These are phyloP conservation scores for Drosophila tani DNA, from an alignment of 1,140 invertebrate species.

Conservation along the genomic window DNA sequence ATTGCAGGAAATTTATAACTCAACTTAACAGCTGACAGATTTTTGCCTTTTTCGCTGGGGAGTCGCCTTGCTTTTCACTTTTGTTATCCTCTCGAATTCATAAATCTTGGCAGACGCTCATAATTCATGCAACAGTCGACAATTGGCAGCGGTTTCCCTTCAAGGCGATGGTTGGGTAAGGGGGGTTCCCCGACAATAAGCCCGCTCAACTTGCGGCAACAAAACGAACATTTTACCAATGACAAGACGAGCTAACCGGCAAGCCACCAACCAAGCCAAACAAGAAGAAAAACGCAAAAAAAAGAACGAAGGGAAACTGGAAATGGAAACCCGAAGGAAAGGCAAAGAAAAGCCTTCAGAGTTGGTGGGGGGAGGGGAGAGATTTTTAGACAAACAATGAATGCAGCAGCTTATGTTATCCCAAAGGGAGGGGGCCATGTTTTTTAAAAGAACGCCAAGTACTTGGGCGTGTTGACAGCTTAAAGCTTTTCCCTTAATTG, in stretches of 20 bases:
- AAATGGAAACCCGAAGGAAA: slow-evolving; percentile 23
- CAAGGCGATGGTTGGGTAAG: slow-evolving; percentile 2
- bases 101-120: slow-evolving; percentile 77
- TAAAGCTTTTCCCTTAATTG: slow-evolving; percentile 66
- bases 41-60: slow-evolving; percentile 41
- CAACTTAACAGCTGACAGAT: slow-evolving; percentile 81
- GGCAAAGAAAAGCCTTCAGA: slow-evolving; percentile 12
- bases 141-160: slow-evolving; percentile 64
- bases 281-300: slow-evolving; percentile 9
- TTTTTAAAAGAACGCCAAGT: slow-evolving; percentile 23
- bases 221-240: slow-evolving; percentile 62
- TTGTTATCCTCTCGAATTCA: slow-evolving; percentile 63
- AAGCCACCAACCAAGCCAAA: slow-evolving; percentile 4
- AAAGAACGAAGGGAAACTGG: slow-evolving; percentile 8
- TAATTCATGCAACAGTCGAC: slow-evolving; percentile 79
- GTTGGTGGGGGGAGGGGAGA: neutral
- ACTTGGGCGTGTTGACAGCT: slow-evolving; percentile 62
- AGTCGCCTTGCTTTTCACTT: slow-evolving; percentile 16
- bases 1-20: slow-evolving; percentile 80
- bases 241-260: slow-evolving; percentile 59
- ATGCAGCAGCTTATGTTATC: slow-evolving; percentile 37
- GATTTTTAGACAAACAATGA: slow-evolving; percentile 68
- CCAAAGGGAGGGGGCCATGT: slow-evolving; percentile 9
- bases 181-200: slow-evolving; percentile 49
- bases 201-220: slow-evolving; percentile 54